Base-by-base conservation (phyloP, 2,888 invertebrate species). In the Trichopria drosophilae region DNA sequence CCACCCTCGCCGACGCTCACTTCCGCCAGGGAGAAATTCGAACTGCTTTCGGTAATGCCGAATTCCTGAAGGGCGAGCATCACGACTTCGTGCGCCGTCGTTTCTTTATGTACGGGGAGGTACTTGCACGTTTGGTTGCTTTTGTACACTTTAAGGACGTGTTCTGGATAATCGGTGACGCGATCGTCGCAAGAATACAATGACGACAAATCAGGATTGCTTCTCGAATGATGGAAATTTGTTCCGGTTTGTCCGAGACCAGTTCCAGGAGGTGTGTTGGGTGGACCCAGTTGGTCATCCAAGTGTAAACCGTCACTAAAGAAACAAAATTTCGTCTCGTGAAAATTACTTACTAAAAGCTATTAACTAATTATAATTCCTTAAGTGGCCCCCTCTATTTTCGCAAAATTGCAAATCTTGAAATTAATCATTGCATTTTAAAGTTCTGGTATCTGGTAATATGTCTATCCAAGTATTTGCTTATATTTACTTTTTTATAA, bases 101-200 rank as follows among this genome's bases (percentile, higher is more conserved):
- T 90, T 73, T 90, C 94, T 80, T 96, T 96, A 75, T 96, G 93
- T 51, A 99, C 92, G 57, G 95, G 83, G 59, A 99, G 83, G 79
- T 95, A 98, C 79, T 98, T 97, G 82, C 92, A 98, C 29, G 93
- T 93, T 79, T 98, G 98, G 78, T 99, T 98, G 20, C 93, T 88
- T 79, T 90, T 91, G 78, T 87, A 98, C 43, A 92, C 90, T 80
- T 98, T 98, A 36, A 99, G 81, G 23, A 98, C 98, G 78, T 98
- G 96, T 75, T 98, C 97, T 3, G 97, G 96, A 75, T 88, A 92
- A 75, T 93, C 93, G 10, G 87, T 82, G 43, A 87, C 83, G 62
- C 87, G 82, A 67, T 90, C 91, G 70, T 91, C 90, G 76, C 90
- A 91, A 70, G 88, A 88, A 51, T 72, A 74, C 29, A 86, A 81